Conservation (phyloP, 2,888 invertebrate genomes). For the Idaea aversata region DNA sequence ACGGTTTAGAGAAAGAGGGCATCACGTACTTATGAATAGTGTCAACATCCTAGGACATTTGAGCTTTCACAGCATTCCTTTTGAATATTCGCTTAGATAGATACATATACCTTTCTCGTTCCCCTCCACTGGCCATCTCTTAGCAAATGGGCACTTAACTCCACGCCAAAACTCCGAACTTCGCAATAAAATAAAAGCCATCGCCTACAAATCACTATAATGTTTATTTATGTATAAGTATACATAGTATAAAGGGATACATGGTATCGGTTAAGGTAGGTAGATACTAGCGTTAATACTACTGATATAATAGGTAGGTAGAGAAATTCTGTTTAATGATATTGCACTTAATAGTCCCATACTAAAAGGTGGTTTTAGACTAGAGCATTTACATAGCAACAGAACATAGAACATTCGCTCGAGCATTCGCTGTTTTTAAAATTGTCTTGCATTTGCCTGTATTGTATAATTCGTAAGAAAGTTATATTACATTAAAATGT, state of each 20-base stretch:
- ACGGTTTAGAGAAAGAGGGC: neutral
- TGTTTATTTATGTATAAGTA: slow-evolving; percentile 64
- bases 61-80: neutral
- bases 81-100: neutral
- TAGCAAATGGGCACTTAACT: slow-evolving; percentile 6
- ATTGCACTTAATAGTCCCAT: slow-evolving; percentile 38
- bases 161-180: neutral
- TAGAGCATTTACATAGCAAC: too few relatives aligned
- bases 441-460: too few relatives aligned
- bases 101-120: neutral
- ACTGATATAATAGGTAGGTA: slow-evolving; percentile 46
- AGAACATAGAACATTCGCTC: too few relatives aligned
- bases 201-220: slow-evolving; percentile 63
- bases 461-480: too few relatives aligned
- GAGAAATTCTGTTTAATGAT: slow-evolving; percentile 29
- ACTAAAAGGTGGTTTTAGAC: slow-evolving; percentile 4
- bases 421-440: too few relatives aligned
- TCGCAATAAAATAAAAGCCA: slow-evolving; percentile 35
- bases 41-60: neutral
- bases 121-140: slow-evolving; percentile 4
- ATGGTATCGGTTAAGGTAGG: slow-evolving; percentile 45
- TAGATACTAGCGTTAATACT: slow-evolving; percentile 58
- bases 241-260: slow-evolving; percentile 57
- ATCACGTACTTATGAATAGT: neutral
- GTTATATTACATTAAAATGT: too few relatives aligned